phyloP scores from a whole-genome alignment of 1,140 invertebrate genomes.

The Bombus haemorrhoidalis region DNA sequence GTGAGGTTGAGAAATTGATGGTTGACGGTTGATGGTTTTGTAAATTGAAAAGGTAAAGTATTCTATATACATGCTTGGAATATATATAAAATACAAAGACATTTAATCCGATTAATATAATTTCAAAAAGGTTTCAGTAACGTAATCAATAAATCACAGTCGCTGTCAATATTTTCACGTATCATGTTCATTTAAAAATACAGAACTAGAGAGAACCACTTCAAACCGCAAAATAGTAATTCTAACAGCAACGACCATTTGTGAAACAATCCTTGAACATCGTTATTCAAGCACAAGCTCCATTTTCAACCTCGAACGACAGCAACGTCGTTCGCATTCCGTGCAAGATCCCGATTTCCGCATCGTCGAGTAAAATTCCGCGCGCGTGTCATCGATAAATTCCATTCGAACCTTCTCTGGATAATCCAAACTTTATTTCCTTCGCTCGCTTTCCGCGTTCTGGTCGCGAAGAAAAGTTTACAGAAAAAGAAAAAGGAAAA shows the following conservation, averaged over 20 bases:
- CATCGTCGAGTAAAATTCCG: slow-evolving; percentile 9
- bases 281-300: background rate
- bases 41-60: no score
- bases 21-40: no score
- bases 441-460: background rate
- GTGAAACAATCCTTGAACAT: background rate
- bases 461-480: slow-evolving; percentile 47
- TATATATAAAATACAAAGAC: no score
- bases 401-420: background rate
- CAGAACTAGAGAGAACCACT: no score
- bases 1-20: no score
- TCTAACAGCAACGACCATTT: background rate
- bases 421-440: slow-evolving; percentile 31
- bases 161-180: no score
- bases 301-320: slow-evolving; percentile 8
- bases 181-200: no score
- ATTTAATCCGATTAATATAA: no score
- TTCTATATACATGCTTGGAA: no score
- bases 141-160: no score
- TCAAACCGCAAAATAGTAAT: no score
- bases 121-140: no score
- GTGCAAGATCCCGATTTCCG: slow-evolving; percentile 10
- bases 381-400: slow-evolving; percentile 10
- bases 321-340: slow-evolving; percentile 20
- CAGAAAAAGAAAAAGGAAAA: slow-evolving; percentile 7